Evolutionary conservation across 2,113 vertebrate genomes (phyloP).

Genomic region (Notarius quadriscutis): DNA sequence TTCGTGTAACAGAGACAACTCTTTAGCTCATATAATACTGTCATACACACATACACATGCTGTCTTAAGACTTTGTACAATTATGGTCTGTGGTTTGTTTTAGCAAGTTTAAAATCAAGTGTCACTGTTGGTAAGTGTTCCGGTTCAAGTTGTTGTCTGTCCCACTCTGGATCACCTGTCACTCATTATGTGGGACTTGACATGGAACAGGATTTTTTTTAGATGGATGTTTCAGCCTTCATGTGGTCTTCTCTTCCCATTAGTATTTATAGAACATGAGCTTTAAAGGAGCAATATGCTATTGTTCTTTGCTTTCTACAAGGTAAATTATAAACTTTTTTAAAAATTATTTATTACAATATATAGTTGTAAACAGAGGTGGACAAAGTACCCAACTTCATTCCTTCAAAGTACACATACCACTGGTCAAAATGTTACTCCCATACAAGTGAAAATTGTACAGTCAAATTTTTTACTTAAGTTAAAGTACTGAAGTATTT

Average conservation of each 20-base stretch:
- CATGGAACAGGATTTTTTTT: neutral
- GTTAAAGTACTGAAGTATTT: too few relatives aligned
- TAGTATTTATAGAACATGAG: neutral
- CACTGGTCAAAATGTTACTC: too few relatives aligned
- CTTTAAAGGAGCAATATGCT: neutral
- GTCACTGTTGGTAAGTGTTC: too few relatives aligned
- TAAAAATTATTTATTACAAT: neutral
- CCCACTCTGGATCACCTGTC: neutral
- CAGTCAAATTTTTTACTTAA: too few relatives aligned
- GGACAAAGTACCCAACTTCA: too few relatives aligned
- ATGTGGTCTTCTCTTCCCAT: neutral
- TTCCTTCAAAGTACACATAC: too few relatives aligned
- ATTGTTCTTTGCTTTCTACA: neutral
- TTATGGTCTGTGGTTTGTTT: conserved; percentile 11
- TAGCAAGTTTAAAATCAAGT: neutral
- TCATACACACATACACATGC: neutral
- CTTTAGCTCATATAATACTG: neutral
- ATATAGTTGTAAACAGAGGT: neutral
- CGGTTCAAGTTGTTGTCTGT: neutral
- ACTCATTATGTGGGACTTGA: neutral
- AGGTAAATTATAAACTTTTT: neutral
- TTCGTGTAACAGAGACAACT: neutral
- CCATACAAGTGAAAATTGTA: too few relatives aligned
- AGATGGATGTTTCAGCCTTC: neutral
- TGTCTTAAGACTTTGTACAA: neutral